Evolutionary conservation across 2,113 vertebrate species (phyloP).

Genomic region (Stegostoma tigrinum): DNA sequence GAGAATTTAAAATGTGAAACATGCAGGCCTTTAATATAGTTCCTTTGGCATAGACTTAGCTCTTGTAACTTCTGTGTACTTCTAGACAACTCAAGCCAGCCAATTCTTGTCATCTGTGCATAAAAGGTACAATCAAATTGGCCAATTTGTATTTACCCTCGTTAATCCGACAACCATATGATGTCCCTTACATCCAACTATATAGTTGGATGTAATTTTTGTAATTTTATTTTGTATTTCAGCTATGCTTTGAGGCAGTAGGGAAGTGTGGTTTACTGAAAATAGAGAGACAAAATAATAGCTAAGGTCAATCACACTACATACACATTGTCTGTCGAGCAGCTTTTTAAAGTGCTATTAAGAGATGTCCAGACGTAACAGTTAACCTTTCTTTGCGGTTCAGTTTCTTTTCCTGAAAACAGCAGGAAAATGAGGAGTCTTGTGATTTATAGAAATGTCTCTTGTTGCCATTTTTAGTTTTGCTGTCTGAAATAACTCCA

Average conservation of each 20-base stretch:
- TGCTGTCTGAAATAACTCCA: too few relatives aligned
- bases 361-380: neutral
- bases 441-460: neutral
- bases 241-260: neutral
- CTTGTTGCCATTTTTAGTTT: neutral
- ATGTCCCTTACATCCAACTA: neutral
- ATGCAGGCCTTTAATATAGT: neutral
- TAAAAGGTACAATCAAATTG: neutral
- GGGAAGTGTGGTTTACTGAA: neutral
- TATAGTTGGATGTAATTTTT: neutral
- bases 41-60: neutral
- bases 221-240: neutral
- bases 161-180: neutral
- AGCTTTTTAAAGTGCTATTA: neutral
- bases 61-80: too few relatives aligned
- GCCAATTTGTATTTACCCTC: neutral
- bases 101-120: neutral
- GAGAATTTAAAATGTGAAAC: neutral
- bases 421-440: neutral
- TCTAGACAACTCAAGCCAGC: neutral
- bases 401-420: neutral
- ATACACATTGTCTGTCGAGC: neutral
- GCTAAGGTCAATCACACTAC: neutral
- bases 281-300: neutral
- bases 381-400: neutral